These are phyloP conservation scores for Botia almorhae DNA, from an alignment of 2,797 vertebrate species.

Conservation along the genomic window DNA sequence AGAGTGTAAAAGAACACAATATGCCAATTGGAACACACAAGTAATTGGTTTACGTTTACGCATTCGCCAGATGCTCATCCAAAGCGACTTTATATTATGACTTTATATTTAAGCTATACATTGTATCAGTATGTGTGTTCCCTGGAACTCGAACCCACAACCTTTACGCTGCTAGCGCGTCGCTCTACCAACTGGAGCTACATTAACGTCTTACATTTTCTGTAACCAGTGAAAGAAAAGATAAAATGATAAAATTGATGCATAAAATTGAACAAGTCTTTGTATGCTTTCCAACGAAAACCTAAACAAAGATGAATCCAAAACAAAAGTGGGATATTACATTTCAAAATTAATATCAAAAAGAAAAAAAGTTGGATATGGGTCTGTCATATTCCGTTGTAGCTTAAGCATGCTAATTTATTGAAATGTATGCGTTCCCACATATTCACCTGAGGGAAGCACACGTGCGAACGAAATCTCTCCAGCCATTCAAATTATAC, in stretches of 20 bases:
- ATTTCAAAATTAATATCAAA: constrained; percentile 12
- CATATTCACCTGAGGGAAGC: constrained; percentile 54
- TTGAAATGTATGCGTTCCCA: constrained; percentile 55
- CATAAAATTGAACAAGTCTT: too few species aligned
- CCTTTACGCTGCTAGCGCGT: too few species aligned
- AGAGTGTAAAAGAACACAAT: neutral
- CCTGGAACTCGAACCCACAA: too few species aligned
- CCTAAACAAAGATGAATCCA: neutral
- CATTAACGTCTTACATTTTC: too few species aligned
- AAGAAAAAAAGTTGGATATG: constrained; percentile 6
- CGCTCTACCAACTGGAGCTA: too few species aligned
- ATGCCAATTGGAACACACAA: neutral
- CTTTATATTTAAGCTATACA: too few species aligned
- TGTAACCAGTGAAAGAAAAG: too few species aligned
- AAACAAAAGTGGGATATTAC: constrained; percentile 15
- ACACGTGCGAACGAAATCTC: constrained; percentile 36
- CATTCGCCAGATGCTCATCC: too few species aligned
- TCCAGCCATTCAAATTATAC: constrained; percentile 37
- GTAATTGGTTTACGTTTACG: too few species aligned
- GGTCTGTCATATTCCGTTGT: neutral
- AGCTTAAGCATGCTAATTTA: constrained; percentile 51
- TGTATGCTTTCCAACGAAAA: neutral
- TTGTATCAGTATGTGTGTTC: too few species aligned
- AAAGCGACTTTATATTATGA: too few species aligned
- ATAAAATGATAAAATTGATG: too few species aligned